Base-by-base conservation (phyloP, 2,888 invertebrate species). In the Leptarthrus brevirostris region DNA sequence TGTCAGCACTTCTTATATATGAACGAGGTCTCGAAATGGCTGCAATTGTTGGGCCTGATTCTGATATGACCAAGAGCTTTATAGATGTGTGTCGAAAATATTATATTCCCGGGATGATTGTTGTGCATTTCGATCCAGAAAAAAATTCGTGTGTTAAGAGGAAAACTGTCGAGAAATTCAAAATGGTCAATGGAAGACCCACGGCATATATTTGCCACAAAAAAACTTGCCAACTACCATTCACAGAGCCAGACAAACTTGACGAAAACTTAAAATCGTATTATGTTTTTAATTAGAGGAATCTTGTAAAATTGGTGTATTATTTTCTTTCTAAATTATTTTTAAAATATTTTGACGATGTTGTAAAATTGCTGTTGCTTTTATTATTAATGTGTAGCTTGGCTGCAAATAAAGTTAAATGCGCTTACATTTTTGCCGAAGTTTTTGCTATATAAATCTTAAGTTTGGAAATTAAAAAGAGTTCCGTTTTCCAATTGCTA, bases 181-280 rank as follows among this genome's bases (percentile, higher is more conserved):
- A 83, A 79, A 84, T 84, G 84, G 76, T 85, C 16, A 80, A 82
- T 61, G 82, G 81, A 8, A 80, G 82, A 72, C 80, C 85, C 2
- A 83, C 85, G 0, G 85, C 83, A 12, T 85, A 85, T 66, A 81
- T 85, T 71, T 85, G 85, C 58, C 85, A 85, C 36, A 82, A 85
- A 76, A 82, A 82, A 26, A 82, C 82, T 5, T 85, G 85, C 71
- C 83, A 81, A 22, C 81, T 85, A 79, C 85, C 85, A 2, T 80
- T 85, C 0, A 85, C 84, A 0, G 82, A 83, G 77, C 82, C 83
- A 0, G 77, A 76, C 2, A 78, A 80, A 66, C 78, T 84, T 14
- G 83, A 84, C 69, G 81, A 83, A 49, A 82, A 80, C 76, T 78
- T 84, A 4, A 82, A 79, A 74, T 79, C 81, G 14, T 82, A 82